These are phyloP conservation scores for Bombus sylvicola DNA, from an alignment of 1,140 invertebrate genomes.

Conservation along the genomic window DNA sequence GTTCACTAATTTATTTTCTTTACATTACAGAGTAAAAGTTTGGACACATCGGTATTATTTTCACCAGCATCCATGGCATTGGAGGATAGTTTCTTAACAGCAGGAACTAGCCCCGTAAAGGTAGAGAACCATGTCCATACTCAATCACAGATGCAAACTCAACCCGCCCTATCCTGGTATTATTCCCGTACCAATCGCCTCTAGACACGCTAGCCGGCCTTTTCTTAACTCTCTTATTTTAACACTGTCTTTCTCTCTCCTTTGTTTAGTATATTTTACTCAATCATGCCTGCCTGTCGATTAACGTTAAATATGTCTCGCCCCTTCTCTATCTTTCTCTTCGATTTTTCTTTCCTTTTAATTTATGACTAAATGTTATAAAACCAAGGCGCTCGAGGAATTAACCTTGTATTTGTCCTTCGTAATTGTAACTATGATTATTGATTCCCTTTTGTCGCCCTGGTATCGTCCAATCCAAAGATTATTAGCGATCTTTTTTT, in stretches of 20 bases:
- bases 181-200: conserved; percentile 81
- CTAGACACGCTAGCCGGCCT: conserved; percentile 84
- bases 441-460: conserved; percentile 25
- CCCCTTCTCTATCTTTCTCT: conserved; percentile 37
- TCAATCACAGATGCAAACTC: conserved; percentile 77
- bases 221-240: conserved; percentile 64
- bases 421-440: not conserved
- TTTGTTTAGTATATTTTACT: conserved; percentile 37
- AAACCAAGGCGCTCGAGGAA: conserved; percentile 35
- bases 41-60: conserved; percentile 91
- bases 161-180: conserved; percentile 81
- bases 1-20: conserved; percentile 25
- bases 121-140: conserved; percentile 78
- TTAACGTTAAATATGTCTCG: conserved; percentile 29
- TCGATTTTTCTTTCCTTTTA: conserved; percentile 19
- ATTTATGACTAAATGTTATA: conserved; percentile 40
- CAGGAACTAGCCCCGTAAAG: conserved; percentile 80
- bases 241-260: conserved; percentile 59
- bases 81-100: conserved; percentile 81
- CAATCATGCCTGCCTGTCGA: conserved; percentile 52
- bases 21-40: conserved; percentile 90
- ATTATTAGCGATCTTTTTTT: conserved; percentile 59
- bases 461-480: conserved; percentile 64
- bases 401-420: conserved; percentile 41
- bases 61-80: conserved; percentile 92